phyloP scores from a whole-genome alignment of 2,113 vertebrate genomes.

The Tragelaphus buxtoni region DNA sequence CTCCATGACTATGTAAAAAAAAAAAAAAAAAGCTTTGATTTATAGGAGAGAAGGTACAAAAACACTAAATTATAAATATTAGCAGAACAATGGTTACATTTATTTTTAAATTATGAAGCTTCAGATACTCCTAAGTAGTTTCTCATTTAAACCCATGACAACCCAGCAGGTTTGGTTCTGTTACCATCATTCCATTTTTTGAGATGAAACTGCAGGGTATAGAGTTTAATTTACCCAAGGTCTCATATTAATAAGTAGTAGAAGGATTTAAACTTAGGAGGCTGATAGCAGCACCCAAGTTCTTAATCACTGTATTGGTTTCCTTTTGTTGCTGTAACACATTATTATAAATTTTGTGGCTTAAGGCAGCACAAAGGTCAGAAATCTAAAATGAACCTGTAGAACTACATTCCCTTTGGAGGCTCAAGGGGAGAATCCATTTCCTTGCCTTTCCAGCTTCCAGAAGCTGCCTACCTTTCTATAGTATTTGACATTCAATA shows the following conservation, averaged over 20 bases:
- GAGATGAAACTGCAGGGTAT: not conserved
- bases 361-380: not conserved
- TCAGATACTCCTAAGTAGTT: not conserved
- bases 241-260: not conserved
- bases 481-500: not conserved
- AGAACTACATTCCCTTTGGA: not conserved
- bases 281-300: not conserved
- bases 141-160: not conserved
- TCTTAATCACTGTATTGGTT: not conserved
- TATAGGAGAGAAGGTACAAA: not conserved
- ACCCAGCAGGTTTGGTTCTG: not conserved
- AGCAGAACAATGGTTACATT: not conserved
- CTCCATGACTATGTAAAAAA: not conserved
- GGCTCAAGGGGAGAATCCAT: not conserved
- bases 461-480: not conserved
- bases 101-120: not conserved
- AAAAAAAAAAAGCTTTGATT: not conserved
- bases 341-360: not conserved
- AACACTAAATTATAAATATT: not conserved
- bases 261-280: not conserved
- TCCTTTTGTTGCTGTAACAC: not conserved
- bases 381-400: not conserved
- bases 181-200: not conserved
- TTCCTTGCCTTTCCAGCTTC: not conserved
- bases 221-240: not conserved